These are phyloP conservation scores for Polyploca ridens DNA, from an alignment of 2,888 invertebrate species.

Conservation along the genomic window DNA sequence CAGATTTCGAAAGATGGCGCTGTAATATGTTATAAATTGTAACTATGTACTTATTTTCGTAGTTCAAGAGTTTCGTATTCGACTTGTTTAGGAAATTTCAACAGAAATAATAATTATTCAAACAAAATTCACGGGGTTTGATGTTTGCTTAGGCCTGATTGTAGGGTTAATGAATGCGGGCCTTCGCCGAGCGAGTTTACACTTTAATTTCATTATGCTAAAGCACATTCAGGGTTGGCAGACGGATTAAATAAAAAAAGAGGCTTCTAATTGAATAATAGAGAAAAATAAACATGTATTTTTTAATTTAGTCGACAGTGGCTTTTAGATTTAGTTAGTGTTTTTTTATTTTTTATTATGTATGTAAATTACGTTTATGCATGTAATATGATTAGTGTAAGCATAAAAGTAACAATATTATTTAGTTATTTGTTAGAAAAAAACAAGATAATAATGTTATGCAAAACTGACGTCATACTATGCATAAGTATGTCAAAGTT, in stretches of 20 bases:
- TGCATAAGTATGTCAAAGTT: not conserved
- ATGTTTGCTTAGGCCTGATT: slow-evolving; percentile 73
- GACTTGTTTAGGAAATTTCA: slow-evolving; percentile 61
- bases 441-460: not conserved
- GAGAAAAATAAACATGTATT: slow-evolving; percentile 25
- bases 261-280: slow-evolving; percentile 33
- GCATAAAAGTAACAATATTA: not conserved
- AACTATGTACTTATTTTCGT: slow-evolving; percentile 20
- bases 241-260: slow-evolving; percentile 24
- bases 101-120: slow-evolving; percentile 70
- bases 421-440: not conserved
- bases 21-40: not conserved
- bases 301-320: not conserved
- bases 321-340: not conserved
- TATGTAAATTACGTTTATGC: not conserved
- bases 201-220: slow-evolving; percentile 36
- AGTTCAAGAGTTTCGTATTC: slow-evolving; percentile 51
- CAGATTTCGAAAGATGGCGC: not conserved
- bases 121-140: slow-evolving; percentile 55
- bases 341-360: not conserved
- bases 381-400: not conserved
- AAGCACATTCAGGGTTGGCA: slow-evolving; percentile 29
- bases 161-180: slow-evolving; percentile 54
- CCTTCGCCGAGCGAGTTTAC: slow-evolving; percentile 33
- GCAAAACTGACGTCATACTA: not conserved